These are phyloP conservation scores for Etia nguti DNA, from an alignment of 2,113 vertebrate species.

Conservation along the genomic window DNA sequence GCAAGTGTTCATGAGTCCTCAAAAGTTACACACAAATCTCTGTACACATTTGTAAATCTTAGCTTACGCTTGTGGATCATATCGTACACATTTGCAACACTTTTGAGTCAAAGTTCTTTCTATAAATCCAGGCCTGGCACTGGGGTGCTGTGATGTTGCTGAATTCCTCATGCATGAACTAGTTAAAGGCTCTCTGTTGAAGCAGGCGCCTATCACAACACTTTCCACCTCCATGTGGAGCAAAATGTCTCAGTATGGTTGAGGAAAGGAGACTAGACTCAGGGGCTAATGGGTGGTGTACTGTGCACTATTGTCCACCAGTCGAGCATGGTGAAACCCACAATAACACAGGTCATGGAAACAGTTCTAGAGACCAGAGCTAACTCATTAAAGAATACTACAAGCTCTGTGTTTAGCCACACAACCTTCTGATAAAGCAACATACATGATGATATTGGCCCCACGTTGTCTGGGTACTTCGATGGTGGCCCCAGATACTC, in stretches of 20 bases:
- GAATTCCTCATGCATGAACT: not conserved
- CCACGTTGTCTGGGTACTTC: not conserved
- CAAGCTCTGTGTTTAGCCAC: not conserved
- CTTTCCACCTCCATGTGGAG: not conserved
- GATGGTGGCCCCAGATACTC: not conserved
- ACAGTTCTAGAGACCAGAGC: not conserved
- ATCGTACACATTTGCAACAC: not conserved
- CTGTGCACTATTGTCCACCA: not conserved
- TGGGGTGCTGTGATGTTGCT: not conserved
- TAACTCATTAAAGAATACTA: not conserved
- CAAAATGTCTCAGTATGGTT: not conserved
- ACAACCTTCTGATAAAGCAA: not conserved
- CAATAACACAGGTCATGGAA: not conserved
- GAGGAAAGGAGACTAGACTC: not conserved
- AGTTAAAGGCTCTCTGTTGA: not conserved
- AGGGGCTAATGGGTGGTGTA: not conserved
- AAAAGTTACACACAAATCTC: not conserved
- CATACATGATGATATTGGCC: not conserved
- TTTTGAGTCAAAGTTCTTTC: not conserved
- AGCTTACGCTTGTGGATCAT: not conserved
- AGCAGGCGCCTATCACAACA: not conserved
- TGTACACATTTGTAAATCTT: not conserved
- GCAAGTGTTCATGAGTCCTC: not conserved
- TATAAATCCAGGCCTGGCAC: not conserved
- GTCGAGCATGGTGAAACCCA: not conserved